Base-by-base conservation (phyloP, 2,888 invertebrate species). In the Drosophila meridionalis region DNA sequence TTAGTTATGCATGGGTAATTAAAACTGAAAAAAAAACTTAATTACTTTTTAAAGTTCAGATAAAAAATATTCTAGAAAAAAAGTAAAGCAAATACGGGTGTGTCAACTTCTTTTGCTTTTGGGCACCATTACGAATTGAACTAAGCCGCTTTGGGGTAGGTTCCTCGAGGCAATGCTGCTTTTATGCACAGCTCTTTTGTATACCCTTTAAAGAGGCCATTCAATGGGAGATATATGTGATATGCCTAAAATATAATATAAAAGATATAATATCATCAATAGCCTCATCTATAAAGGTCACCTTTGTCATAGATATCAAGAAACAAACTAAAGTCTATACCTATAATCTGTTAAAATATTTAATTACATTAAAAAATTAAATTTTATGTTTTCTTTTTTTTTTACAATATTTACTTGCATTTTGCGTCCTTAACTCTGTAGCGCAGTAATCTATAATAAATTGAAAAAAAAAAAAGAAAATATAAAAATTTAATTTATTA, bases 91-190 rank as follows among this genome's bases (percentile, higher is more conserved):
- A 38, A 45, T 43, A 28, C 7, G 36, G n/a, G 40, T 34, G 20
- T 32, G 32, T 36, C 36, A 43, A 12, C n/a, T 12, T 28, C 36
- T n/a, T 6, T 57, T 61, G 32, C 42, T n/a, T 8, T 60, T 61
- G 50, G 48, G 14, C 32, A 9, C n/a, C 43, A 28, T 43, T 53
- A 28, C 1, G 40, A 58, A 48, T 47, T 50, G 75, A 74, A 42
- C 52, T 36, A 30, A 0, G 52, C 9, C 48, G 30, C 38, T 61
- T 75, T 64, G 53, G 63, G 63, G 66, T 64, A 75, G 71, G 52
- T 32, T 65, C 60, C 42, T 38, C 4, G 14, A 47, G 43, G 48
- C 28, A 62, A 52, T 67, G 48, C 40, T 53, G 52, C 43, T 58
- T 78, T 64, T 58, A 68, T 55, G 56, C 42, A 34, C 40, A 20